A percentile compares a stretch with the other conserved stretches of the same genome.
phyloP scores from a whole-genome alignment of 2,797 vertebrate genomes.

The Bradypodion pumilum region DNA sequence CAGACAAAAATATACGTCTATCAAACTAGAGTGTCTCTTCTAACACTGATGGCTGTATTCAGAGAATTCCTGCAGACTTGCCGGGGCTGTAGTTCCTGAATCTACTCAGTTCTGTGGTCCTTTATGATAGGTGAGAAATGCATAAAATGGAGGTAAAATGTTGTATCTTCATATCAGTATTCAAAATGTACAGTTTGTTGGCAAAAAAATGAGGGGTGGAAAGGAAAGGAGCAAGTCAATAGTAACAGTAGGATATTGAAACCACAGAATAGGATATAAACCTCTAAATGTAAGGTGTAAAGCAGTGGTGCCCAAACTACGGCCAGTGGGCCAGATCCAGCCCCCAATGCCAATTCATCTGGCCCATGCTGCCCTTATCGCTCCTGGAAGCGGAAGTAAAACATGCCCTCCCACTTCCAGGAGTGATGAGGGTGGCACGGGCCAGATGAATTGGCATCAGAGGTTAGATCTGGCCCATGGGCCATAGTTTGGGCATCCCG shows the following conservation, averaged over 20 bases:
- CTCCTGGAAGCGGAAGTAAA: too few relatives aligned
- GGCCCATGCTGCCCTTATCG: too few relatives aligned
- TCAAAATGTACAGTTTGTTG: neutral
- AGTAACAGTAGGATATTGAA: neutral
- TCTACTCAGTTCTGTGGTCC: neutral
- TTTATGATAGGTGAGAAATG: neutral
- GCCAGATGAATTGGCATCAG: too few relatives aligned
- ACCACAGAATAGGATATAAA: neutral
- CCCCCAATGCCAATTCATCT: too few relatives aligned
- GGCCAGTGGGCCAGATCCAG: too few relatives aligned
- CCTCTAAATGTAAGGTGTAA: neutral
- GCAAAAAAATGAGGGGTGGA: too few relatives aligned
- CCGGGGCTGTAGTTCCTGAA: neutral
- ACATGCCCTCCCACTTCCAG: too few relatives aligned
- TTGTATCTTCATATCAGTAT: neutral
- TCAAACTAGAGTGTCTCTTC: neutral
- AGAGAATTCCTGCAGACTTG: too few relatives aligned
- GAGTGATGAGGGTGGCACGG: too few relatives aligned
- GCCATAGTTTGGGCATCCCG: too few relatives aligned
- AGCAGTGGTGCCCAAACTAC: too few relatives aligned
- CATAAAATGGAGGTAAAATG: neutral
- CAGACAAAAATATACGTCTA: neutral
- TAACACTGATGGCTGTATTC: neutral
- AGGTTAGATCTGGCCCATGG: too few relatives aligned
- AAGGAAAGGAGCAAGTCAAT: neutral